Evolutionary conservation across 2,888 invertebrate species (phyloP), one percentile per base, ranked within the genome.

Genomic region (Epirrhoe alternata): DNA sequence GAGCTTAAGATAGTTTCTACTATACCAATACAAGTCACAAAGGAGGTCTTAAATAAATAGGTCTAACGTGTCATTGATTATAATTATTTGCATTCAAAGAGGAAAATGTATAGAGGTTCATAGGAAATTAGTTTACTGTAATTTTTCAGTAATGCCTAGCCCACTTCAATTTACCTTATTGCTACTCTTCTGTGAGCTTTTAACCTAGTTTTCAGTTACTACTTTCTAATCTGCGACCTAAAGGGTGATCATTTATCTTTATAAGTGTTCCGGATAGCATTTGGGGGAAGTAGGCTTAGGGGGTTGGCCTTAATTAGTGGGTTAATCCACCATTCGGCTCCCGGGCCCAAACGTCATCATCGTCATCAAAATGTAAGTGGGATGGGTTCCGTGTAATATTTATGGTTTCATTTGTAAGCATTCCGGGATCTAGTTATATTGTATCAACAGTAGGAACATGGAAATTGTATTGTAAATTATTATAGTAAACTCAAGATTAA

Each of bases 191-290:
- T 53, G 30, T 47, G 17, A 14, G 55, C 63, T 61, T 64, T 59
- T 86, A 86, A 83, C 82, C 84, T 78, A 79, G 76, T 85, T 85
- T 77, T 77, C 76, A 14, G 10, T 0, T 12, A 62, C 62, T 59
- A 59, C 30, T 60, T 56, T 42, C 55, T 51, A 53, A 16, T 49
- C 63, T 50, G 38, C 16, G 74, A 77, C 74, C 75, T 78, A 83
- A 85, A 82, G 79, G 82, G 80, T 83, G 80, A 82, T 70, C 84
- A 86, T 89, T 88, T 86, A 84, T 89, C 89, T 87, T 85, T 87
- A 85, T 86, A 88, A 88, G 87, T 86, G 85, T 79, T 86, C 74
- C 79, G 84, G 83, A 85, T 79, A 71, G 71, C 77, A 78, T 80
- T 80, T 77, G 75, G 76, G 75, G 68, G 58, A 47, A 52, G 47